Evolutionary conservation across 2,888 invertebrate genomes (phyloP), one percentile per base, ranked within the genome.

Genomic region (Polydrusus cervinus): DNA sequence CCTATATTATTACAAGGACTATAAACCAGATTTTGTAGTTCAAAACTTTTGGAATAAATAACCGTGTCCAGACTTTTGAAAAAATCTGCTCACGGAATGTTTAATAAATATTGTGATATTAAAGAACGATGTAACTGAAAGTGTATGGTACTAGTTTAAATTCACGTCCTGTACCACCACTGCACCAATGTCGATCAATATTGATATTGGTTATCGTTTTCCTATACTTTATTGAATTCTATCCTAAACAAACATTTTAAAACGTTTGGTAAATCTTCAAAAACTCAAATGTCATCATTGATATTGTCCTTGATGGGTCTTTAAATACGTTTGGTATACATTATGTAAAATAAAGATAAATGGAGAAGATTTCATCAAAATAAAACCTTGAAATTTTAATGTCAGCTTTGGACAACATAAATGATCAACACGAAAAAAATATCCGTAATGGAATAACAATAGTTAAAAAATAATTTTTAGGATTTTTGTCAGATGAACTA

Each of bases 321-420:
- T 49, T 43, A 38, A 16, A 49, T 60, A 34, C 51, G 14, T 34
- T 7, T 18, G 16, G 34, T 47, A 71, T 53, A 70, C 51, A 62
- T 61, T 74, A 68, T 74, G 49, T 65, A 47, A 74, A 64, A 25
- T 18, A 45, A 7, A 64, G 47, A 64, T 74, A 45, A 38, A 71
- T 66, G 67, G 61, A 66, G 75, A 71, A 66, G 75, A 75, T 75
- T 67, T 67, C 67, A 67, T 71, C 45, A 66, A 75, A 71, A 75
- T 66, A 66, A 40, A 66, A 66, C 75, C 67, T 75, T 66, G 67
- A 75, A 71, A 61, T 53, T 60, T 53, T 75, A 65, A 66, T 70
- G 49, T 66, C 66, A 62, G 60, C 51, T 61, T 20, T 40, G 65
- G 13, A 62, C 51, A 68, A 68, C 40, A 61, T 71, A 25, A 25